Evolutionary conservation across 2,888 invertebrate species (phyloP), one percentile per base, ranked within the genome.

Genomic region (Protula sp.): DNA sequence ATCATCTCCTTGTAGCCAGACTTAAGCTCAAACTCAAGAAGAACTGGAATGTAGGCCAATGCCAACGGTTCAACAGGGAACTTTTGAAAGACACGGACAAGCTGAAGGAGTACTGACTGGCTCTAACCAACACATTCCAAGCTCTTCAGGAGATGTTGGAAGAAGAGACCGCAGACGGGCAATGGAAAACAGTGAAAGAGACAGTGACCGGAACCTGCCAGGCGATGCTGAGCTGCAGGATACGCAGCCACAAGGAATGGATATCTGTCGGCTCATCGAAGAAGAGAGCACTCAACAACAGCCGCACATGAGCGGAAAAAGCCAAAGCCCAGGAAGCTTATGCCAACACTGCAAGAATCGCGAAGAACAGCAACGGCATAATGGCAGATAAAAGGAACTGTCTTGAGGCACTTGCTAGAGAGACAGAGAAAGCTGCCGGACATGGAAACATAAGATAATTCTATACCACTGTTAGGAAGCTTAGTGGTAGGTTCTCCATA

Each of bases 81-180:
- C n/a, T n/a, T n/a, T n/a, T n/a, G n/a, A n/a, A n/a, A n/a, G n/a
- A n/a, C n/a, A n/a, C n/a, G n/a, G n/a, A n/a, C n/a, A n/a, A n/a
- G n/a, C n/a, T n/a, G n/a, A n/a, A n/a, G n/a, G n/a, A n/a, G n/a
- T n/a, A n/a, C n/a, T n/a, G n/a, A n/a, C n/a, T n/a, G 9, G 45
- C 9, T n/a, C 45, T 38, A n/a, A 38, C 9, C 9, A 54, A 54
- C 2, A 54, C n/a, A 30, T 54, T 54, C 30, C 29, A 54, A 54
- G 9, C 30, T 1, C 26, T 54, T 30, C 54, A 54, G 30, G 54
- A 54, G 31, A 30, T 30, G n/a, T 22, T 38, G 24, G 9, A 22
- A 9, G 55, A 55, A 38, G 45, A 38, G n/a, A 38, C 45, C 9
- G 45, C n/a, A 38, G 9, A 38, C 45, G 22, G 22, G 3, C 9